These are phyloP conservation scores for Caradrina clavipalpis DNA, from an alignment of 2,888 invertebrate genomes.

Conservation along the genomic window DNA sequence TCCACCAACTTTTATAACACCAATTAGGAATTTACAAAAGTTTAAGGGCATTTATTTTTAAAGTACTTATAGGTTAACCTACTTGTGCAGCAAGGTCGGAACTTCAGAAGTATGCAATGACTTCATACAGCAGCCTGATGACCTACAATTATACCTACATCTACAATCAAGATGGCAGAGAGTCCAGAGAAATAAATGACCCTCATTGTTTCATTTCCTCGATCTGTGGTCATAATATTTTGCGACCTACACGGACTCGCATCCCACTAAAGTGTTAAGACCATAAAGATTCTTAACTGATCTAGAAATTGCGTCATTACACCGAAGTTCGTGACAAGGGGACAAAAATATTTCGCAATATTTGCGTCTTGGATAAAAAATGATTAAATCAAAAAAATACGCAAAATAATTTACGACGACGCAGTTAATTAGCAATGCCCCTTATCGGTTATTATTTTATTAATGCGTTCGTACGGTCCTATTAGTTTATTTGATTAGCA, in stretches of 20 bases:
- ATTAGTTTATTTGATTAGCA: slow-evolving; percentile 1
- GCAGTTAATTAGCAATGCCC: slow-evolving; percentile 11
- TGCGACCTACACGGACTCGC: slow-evolving; percentile 24
- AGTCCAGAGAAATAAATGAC: slow-evolving; percentile 12
- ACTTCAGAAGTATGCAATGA: slow-evolving; percentile 18
- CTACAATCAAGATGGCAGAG: slow-evolving; percentile 8
- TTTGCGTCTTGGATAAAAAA: neutral
- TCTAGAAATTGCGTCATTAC: neutral
- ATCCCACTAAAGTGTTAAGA: slow-evolving; percentile 5
- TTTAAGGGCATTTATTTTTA: slow-evolving; percentile 46
- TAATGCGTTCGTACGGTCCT: neutral
- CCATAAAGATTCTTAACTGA: slow-evolving; percentile 1
- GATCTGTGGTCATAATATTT: slow-evolving; percentile 38
- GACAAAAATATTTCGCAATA: neutral
- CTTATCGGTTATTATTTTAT: slow-evolving; percentile 12
- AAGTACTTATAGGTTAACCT: neutral
- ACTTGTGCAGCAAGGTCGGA: slow-evolving; percentile 7
- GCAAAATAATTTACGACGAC: neutral
- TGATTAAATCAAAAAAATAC: slow-evolving; percentile 5
- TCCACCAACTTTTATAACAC: neutral
- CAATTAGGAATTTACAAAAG: slow-evolving; percentile 26
- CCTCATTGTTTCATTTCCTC: slow-evolving; percentile 40
- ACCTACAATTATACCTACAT: slow-evolving; percentile 21
- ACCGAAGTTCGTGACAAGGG: neutral
- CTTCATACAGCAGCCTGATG: slow-evolving; percentile 7